These are phyloP conservation scores for Merodon equestris DNA, from an alignment of 2,888 invertebrate species.

Conservation along the genomic window DNA sequence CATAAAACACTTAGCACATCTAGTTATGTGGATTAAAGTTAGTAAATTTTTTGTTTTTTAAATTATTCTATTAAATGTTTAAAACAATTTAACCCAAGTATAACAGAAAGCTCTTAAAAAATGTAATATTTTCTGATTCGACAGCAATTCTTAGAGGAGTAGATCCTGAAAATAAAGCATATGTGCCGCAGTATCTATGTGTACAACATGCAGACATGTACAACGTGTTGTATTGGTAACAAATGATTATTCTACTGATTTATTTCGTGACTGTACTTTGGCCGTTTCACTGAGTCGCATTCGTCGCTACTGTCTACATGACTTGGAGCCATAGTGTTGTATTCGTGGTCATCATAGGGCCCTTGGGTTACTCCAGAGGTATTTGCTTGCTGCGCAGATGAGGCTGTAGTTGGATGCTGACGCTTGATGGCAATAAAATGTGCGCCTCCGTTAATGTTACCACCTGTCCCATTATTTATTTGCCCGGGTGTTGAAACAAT, in stretches of 20 bases:
- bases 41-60: slow-evolving; percentile 41
- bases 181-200: too few species aligned
- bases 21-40: too few species aligned
- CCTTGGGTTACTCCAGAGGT: slow-evolving; percentile 61
- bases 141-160: too few species aligned
- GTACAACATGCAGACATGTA: too few species aligned
- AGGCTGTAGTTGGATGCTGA: slow-evolving; percentile 75
- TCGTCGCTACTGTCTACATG: slow-evolving; percentile 75
- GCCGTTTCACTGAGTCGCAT: slow-evolving; percentile 76
- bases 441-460: slow-evolving; percentile 72
- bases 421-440: slow-evolving; percentile 77
- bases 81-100: too few species aligned
- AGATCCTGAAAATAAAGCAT: too few species aligned
- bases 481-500: slow-evolving; percentile 62
- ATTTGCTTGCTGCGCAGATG: slow-evolving; percentile 71
- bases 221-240: too few species aligned
- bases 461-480: slow-evolving; percentile 62
- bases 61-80: slow-evolving; percentile 6
- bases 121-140: too few species aligned
- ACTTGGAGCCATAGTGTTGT: slow-evolving; percentile 76
- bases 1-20: too few species aligned
- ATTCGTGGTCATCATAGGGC: slow-evolving; percentile 76
- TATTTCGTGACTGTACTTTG: slow-evolving; percentile 76
- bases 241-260: slow-evolving; percentile 44
- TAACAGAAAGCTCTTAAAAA: too few species aligned